A percentile compares a stretch with the other conserved stretches of the same genome.
These are phyloP conservation scores for Athrips mouffetella DNA, from an alignment of 2,888 invertebrate species.

Conservation along the genomic window DNA sequence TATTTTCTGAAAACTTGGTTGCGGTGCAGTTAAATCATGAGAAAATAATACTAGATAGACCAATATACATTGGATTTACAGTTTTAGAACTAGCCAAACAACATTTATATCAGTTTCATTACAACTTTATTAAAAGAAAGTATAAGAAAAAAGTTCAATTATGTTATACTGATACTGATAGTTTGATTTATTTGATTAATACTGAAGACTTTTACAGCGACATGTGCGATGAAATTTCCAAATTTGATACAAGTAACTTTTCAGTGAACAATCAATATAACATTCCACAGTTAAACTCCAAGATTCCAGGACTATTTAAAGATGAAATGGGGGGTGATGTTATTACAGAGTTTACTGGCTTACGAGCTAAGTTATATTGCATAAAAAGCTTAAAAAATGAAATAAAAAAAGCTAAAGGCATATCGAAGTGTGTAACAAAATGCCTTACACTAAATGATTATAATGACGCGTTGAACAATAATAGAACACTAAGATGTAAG, in stretches of 20 bases:
- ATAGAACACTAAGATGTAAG: not conserved
- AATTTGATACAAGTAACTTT: not conserved
- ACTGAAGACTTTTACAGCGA: not conserved
- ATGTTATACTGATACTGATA: too few species aligned
- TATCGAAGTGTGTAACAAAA: slow-evolving; percentile 8
- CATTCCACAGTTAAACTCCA: not conserved
- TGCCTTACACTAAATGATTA: not conserved
- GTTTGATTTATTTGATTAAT: not conserved
- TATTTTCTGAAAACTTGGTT: slow-evolving; percentile 13
- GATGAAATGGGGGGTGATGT: slow-evolving; percentile 21
- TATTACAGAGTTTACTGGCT: slow-evolving; percentile 19
- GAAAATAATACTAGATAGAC: slow-evolving; percentile 14
- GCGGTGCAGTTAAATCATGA: slow-evolving; percentile 13
- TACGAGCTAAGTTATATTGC: slow-evolving; percentile 22
- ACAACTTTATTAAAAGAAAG: slow-evolving; percentile 13
- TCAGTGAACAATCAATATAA: not conserved
- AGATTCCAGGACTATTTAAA: slow-evolving; percentile 13
- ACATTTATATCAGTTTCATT: slow-evolving; percentile 21
- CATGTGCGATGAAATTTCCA: not conserved
- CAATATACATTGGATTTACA: slow-evolving; percentile 17
- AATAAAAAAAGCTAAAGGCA: slow-evolving; percentile 17
- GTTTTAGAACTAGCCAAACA: slow-evolving; percentile 15
- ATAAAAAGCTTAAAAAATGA: slow-evolving; percentile 5
- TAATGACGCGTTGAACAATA: not conserved
- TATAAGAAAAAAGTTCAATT: slow-evolving; percentile 20